Percentiles rank a stretch among this genome's conserved stretches.
Evolutionary conservation across 2,113 vertebrate species (phyloP).

Genomic region (Tretioscincus oriximinensis): DNA sequence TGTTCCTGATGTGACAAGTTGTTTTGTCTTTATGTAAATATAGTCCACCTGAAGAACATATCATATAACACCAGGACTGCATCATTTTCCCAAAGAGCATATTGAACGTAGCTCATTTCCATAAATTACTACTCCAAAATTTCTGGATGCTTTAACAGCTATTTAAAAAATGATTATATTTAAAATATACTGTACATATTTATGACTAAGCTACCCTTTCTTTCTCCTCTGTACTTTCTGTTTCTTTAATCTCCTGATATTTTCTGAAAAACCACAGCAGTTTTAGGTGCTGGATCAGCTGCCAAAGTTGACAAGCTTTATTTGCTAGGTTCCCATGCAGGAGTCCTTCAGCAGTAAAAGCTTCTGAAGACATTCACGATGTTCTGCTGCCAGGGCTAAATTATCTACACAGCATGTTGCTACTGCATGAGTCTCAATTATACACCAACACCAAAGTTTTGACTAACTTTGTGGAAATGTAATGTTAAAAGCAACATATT

Average conservation of each 20-base stretch:
- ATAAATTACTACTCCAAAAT: neutral
- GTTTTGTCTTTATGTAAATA: neutral
- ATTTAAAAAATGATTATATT: too few relatives aligned
- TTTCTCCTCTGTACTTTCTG: neutral
- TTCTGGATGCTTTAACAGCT: neutral
- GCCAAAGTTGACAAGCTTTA: too few relatives aligned
- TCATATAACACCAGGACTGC: conserved; percentile 22
- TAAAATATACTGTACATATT: neutral
- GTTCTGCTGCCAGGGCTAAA: too few relatives aligned
- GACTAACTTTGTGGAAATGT: too few relatives aligned
- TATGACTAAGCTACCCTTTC: neutral
- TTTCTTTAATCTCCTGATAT: neutral
- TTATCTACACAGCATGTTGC: neutral
- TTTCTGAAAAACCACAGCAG: neutral
- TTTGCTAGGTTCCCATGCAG: neutral
- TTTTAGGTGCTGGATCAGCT: neutral
- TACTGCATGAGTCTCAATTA: too few relatives aligned
- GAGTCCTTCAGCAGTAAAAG: neutral
- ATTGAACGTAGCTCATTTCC: neutral
- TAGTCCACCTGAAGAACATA: conserved; percentile 33
- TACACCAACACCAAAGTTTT: too few relatives aligned
- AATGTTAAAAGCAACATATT: too few relatives aligned
- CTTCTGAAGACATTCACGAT: neutral
- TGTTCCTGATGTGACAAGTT: conserved; percentile 17
- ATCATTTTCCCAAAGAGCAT: neutral